Percentiles rank a stretch among this genome's conserved stretches.
phyloP scores from a whole-genome alignment of 2,113 vertebrate genomes.

The Accipiter cooperii region DNA sequence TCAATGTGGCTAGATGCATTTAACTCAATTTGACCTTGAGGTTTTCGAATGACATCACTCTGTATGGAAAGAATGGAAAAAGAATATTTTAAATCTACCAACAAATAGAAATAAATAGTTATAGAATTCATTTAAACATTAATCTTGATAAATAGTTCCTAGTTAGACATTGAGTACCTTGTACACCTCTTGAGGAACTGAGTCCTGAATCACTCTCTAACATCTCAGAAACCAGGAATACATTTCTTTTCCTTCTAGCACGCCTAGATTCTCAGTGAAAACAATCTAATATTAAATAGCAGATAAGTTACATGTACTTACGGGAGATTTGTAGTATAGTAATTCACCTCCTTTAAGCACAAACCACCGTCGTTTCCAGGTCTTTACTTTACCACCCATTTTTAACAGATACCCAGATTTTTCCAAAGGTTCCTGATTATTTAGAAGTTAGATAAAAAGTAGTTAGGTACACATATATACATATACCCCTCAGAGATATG shows the following conservation, averaged over 20 bases:
- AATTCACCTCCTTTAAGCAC: constrained; percentile 96
- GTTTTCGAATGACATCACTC: constrained; percentile 95
- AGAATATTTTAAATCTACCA: background rate
- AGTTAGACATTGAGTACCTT: background rate
- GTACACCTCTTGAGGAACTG: background rate
- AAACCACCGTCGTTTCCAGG: constrained; percentile 97
- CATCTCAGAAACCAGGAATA: background rate
- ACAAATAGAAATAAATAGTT: background rate
- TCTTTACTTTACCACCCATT: constrained; percentile 95
- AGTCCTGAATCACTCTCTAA: background rate
- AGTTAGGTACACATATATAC: background rate
- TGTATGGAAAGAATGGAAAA: constrained; percentile 56
- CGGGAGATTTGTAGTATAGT: constrained; percentile 95
- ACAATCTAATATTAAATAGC: background rate
- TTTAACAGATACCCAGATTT: constrained; percentile 97
- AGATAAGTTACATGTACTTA: constrained; percentile 66
- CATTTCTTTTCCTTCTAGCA: background rate
- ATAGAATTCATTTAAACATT: background rate
- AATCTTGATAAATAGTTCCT: background rate
- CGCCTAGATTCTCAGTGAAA: background rate
- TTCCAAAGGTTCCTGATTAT: constrained; percentile 87
- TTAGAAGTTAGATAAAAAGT: background rate
- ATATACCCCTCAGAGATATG: background rate
- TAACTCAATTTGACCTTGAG: constrained; percentile 95
- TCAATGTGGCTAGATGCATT: constrained; percentile 85